Percentiles rank a stretch among this genome's conserved stretches.
phyloP scores from a whole-genome alignment of 2,888 invertebrate genomes.

The Augiades crinisus region DNA sequence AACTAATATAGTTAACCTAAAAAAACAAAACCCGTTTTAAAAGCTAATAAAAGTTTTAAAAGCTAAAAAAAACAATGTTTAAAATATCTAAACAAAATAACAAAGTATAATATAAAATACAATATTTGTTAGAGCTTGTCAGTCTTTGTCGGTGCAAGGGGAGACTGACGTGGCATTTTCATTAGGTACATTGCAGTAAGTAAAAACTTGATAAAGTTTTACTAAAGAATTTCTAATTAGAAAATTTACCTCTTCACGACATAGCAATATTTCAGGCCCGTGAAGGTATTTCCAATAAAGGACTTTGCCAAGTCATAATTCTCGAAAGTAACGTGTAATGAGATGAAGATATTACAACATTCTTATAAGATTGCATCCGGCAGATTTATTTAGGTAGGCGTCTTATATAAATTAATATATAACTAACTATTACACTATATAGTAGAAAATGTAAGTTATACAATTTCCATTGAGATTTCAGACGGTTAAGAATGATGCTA shows the following conservation, averaged over 20 bases:
- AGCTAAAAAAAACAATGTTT: neutral
- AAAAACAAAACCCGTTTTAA: too few relatives aligned
- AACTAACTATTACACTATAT: too few relatives aligned
- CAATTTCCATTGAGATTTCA: too few relatives aligned
- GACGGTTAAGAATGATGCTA: neutral
- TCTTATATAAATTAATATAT: too few relatives aligned
- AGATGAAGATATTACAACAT: conserved; percentile 78
- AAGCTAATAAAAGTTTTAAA: neutral
- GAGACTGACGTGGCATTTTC: conserved; percentile 72
- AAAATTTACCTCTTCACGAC: conserved; percentile 80
- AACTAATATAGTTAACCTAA: too few relatives aligned
- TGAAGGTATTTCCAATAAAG: conserved; percentile 82
- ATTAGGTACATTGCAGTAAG: conserved; percentile 73
- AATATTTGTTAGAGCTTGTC: conserved; percentile 31
- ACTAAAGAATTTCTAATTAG: conserved; percentile 80
- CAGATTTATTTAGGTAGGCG: conserved; percentile 34
- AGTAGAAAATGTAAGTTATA: too few relatives aligned
- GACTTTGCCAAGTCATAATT: conserved; percentile 81
- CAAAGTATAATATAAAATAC: conserved; percentile 10
- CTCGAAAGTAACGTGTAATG: conserved; percentile 80
- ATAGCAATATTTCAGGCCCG: conserved; percentile 80
- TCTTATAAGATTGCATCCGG: conserved; percentile 59
- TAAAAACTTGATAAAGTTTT: conserved; percentile 80
- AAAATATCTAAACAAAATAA: too few relatives aligned
- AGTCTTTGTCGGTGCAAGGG: conserved; percentile 35